Conservation (phyloP, 2,888 invertebrate genomes). For the Drosophila acutilabella region DNA sequence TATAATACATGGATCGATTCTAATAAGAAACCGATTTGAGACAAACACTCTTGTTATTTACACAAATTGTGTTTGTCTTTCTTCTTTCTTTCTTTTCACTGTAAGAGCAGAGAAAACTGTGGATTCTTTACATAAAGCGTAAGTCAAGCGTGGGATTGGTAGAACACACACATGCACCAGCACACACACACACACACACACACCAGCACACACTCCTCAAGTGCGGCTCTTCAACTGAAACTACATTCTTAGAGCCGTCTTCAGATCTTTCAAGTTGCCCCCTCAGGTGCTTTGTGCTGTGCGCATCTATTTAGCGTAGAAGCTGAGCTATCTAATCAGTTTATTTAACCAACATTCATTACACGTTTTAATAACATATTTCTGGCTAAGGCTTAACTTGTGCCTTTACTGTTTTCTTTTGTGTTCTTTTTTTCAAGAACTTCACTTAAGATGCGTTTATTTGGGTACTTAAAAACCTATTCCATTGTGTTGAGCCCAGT, state of each 20-base stretch:
- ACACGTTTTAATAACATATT: constrained; percentile 18
- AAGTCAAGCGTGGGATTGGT: constrained; percentile 26
- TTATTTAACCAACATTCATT: constrained; percentile 17
- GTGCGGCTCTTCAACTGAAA: constrained; percentile 15
- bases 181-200: neutral
- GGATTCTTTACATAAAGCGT: constrained; percentile 11
- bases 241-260: constrained; percentile 4
- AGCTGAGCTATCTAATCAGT: constrained; percentile 27
- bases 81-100: neutral
- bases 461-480: constrained; percentile 18
- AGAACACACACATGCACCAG: neutral
- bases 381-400: constrained; percentile 22
- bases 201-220: constrained; percentile 1
- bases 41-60: neutral
- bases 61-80: constrained; percentile 13
- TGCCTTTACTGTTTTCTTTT: constrained; percentile 3
- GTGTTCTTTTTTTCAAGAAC: constrained; percentile 1
- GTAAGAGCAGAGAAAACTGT: neutral
- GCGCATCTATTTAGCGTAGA: constrained; percentile 6
- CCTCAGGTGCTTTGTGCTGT: neutral
- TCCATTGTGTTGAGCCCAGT: neutral
- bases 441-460: constrained; percentile 20
- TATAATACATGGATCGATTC: constrained; percentile 13
- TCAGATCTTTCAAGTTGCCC: constrained; percentile 1
- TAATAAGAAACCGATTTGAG: constrained; percentile 16